Base-by-base conservation (phyloP, 1,140 invertebrate species). In the Lasaia peninsularis region DNA sequence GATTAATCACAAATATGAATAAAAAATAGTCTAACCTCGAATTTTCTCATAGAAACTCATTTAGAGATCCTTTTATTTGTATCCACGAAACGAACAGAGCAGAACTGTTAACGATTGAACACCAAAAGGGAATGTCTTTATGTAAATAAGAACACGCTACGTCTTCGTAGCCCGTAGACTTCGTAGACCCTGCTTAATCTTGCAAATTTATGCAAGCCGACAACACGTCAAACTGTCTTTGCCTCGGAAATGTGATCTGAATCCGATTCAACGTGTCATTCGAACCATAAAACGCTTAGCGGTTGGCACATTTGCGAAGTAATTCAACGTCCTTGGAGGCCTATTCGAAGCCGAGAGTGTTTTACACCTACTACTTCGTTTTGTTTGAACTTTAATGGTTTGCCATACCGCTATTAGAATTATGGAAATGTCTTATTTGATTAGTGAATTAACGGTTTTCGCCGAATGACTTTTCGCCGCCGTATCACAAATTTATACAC, bases 141-240 rank as follows among this genome's bases (percentile, higher is more conserved):
- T 78, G 79, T 73, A 77, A 82, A 82, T 82, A 80, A 70, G 62
- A 63, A 68, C 53, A 71, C 64, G 69, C 16, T 44, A 66, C 69
- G 62, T 68, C 65, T 55, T 55, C 63, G 60, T 67, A 70, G 53
- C 63, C 44, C 69, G 65, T 63, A 60, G 69, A 60, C 55, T 51
- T 37, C 69, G 65, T 63, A 60, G 69, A 60, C 55, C 51, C 74
- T 73, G 71, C 66, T 81, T 84, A 83, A 79, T 81, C 75, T 80
- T 83, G 80, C 78, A 86, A 86, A 86, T 82, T 82, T 85, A 85
- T 84, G 81, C 80, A 80, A 85, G 74, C 75, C 75, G 72, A 78
- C 79, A 78, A 74, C 77, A 79, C 76, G 78, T 82, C 80, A 84
- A 78, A 80, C 78, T 75, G 78, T 80, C 81, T 83, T 81, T 78